phyloP scores from a whole-genome alignment of 2,888 invertebrate species.

The Marronus borbonicus region DNA sequence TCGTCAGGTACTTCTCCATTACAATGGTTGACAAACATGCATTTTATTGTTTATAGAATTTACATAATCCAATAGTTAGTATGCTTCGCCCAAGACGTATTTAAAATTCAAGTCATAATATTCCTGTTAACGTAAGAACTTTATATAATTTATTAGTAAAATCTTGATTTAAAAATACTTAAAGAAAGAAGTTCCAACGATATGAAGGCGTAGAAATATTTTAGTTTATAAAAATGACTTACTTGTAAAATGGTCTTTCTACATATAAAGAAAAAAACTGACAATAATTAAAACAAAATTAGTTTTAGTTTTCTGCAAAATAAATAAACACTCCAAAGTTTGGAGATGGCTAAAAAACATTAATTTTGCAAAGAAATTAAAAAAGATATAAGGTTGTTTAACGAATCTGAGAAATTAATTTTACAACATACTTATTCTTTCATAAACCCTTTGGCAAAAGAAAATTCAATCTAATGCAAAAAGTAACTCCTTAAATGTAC shows the following conservation, averaged over 20 bases:
- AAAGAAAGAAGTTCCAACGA: not conserved
- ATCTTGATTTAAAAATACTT: conserved; percentile 35
- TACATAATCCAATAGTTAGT: conserved; percentile 41
- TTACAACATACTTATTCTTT: too few species aligned
- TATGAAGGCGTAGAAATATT: not conserved
- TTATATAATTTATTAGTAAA: conserved; percentile 42
- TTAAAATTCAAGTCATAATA: conserved; percentile 39
- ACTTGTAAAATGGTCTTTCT: not conserved
- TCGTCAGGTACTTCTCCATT: conserved; percentile 24
- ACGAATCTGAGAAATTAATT: too few species aligned
- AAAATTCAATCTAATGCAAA: too few species aligned
- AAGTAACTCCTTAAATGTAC: too few species aligned
- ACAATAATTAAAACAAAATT: too few species aligned
- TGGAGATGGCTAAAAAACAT: too few species aligned
- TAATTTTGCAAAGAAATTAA: too few species aligned
- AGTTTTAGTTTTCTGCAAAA: too few species aligned
- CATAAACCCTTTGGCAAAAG: too few species aligned
- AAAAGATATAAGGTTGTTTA: too few species aligned
- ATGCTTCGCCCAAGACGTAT: conserved; percentile 15
- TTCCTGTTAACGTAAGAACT: conserved; percentile 42
- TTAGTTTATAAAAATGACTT: conserved; percentile 3
- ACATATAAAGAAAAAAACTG: too few species aligned
- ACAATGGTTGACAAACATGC: conserved; percentile 41
- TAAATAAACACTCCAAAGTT: too few species aligned
- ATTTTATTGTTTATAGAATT: conserved; percentile 43